Percentiles rank a stretch among this genome's conserved stretches.
These are phyloP conservation scores for Buathra laborator DNA, from an alignment of 2,888 invertebrate genomes.

Conservation along the genomic window DNA sequence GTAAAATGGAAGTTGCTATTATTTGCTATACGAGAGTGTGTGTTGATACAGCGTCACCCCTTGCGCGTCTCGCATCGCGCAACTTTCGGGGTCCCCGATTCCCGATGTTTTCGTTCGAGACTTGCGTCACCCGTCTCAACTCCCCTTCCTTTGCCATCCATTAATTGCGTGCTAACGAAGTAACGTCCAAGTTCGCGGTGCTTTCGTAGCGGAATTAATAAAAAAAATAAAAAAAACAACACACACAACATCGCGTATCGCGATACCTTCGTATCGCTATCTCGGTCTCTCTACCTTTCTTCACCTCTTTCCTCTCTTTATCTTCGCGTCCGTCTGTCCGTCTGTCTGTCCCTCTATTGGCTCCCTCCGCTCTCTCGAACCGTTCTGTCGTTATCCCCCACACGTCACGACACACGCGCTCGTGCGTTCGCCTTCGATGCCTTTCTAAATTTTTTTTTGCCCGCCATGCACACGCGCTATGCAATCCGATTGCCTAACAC, in stretches of 20 bases:
- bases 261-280: conserved; percentile 33
- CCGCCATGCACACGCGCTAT: conserved; percentile 47
- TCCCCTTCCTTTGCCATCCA: conserved; percentile 63
- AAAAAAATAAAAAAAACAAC: conserved; percentile 26
- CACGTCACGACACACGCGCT: conserved; percentile 56
- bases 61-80: conserved; percentile 68
- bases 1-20: conserved; percentile 60
- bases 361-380: not conserved
- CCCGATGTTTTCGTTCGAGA: conserved; percentile 64
- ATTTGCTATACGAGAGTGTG: conserved; percentile 54
- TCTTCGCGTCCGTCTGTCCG: conserved; percentile 5
- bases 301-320: conserved; percentile 25
- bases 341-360: not conserved
- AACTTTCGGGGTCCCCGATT: conserved; percentile 58
- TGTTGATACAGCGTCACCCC: conserved; percentile 66
- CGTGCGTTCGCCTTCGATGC: conserved; percentile 65
- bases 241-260: not conserved
- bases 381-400: conserved; percentile 30
- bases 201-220: conserved; percentile 21
- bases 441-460: conserved; percentile 65
- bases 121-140: conserved; percentile 65
- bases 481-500: conserved; percentile 59
- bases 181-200: conserved; percentile 30
- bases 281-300: conserved; percentile 24
- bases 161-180: conserved; percentile 76